These are phyloP conservation scores for Corythornis vintsioides DNA, from an alignment of 2,113 vertebrate genomes.

Conservation along the genomic window DNA sequence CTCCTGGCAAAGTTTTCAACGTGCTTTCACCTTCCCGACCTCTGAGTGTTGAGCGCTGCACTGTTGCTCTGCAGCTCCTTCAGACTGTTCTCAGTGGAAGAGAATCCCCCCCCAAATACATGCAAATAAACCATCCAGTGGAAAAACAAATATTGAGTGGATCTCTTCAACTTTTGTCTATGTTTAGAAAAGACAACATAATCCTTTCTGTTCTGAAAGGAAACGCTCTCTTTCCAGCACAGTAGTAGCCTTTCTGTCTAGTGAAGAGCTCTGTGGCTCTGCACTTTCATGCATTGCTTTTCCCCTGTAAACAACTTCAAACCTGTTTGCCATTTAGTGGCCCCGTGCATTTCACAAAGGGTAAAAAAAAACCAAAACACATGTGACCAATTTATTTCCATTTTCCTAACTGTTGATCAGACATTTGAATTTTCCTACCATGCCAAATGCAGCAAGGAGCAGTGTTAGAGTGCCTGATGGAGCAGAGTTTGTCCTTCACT, in stretches of 20 bases:
- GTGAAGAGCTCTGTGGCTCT: not conserved
- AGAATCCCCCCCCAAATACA: not conserved
- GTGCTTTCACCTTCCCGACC: constrained; percentile 42
- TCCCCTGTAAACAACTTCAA: not conserved
- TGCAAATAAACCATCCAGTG: not conserved
- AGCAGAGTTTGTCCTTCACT: not conserved
- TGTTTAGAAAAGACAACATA: constrained; percentile 20
- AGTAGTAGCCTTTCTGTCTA: not conserved
- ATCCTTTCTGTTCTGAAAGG: not conserved
- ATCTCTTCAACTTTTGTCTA: constrained; percentile 45
- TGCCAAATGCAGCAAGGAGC: too few relatives aligned
- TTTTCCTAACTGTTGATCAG: not conserved
- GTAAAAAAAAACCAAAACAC: not conserved
- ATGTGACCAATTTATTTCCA: not conserved
- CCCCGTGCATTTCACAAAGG: not conserved
- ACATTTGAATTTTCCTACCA: not conserved
- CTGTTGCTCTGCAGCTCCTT: constrained; percentile 12
- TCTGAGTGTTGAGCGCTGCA: not conserved
- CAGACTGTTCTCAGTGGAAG: not conserved
- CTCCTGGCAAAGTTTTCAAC: not conserved
- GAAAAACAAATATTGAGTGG: constrained; percentile 35
- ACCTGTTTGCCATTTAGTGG: not conserved
- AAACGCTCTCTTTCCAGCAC: not conserved
- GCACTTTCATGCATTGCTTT: not conserved
- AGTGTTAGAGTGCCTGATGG: too few relatives aligned